Conservation (phyloP, 1,140 invertebrate species). For the Nilaparvata lugens region DNA sequence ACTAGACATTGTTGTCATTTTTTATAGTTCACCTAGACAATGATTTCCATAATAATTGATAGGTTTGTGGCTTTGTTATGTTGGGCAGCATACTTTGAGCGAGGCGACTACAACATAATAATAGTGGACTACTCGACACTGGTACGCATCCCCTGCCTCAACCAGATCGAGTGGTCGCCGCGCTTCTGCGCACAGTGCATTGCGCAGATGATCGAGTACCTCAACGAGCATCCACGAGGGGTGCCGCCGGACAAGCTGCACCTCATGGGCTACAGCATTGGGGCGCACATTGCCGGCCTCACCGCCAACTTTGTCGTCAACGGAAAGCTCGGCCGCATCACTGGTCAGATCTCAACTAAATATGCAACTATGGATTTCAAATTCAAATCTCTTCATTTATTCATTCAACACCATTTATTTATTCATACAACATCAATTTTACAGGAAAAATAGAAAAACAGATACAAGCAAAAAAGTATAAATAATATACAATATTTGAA, state of each 20-base stretch:
- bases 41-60: no score
- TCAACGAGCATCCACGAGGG: conserved; percentile 63
- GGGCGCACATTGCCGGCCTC: conserved; percentile 73
- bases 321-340: conserved; percentile 66
- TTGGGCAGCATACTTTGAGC: conserved; percentile 57
- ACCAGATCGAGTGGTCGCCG: conserved; percentile 73
- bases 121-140: conserved; percentile 74
- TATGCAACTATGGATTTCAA: not conserved
- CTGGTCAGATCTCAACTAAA: conserved; percentile 42
- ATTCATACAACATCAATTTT: no score
- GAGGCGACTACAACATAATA: conserved; percentile 74
- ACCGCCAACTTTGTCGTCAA: conserved; percentile 60
- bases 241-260: conserved; percentile 62
- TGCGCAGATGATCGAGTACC: conserved; percentile 66
- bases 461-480: no score
- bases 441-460: no score
- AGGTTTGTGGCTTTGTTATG: no score
- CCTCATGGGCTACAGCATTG: conserved; percentile 75
- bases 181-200: conserved; percentile 71
- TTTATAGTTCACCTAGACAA: no score
- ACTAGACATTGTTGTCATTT: no score
- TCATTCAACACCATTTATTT: no score
- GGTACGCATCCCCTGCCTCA: conserved; percentile 72
- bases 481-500: no score
- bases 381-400: conserved; percentile 10